Conservation (phyloP, 2,113 vertebrate genomes). For the Eclectus roratus region DNA sequence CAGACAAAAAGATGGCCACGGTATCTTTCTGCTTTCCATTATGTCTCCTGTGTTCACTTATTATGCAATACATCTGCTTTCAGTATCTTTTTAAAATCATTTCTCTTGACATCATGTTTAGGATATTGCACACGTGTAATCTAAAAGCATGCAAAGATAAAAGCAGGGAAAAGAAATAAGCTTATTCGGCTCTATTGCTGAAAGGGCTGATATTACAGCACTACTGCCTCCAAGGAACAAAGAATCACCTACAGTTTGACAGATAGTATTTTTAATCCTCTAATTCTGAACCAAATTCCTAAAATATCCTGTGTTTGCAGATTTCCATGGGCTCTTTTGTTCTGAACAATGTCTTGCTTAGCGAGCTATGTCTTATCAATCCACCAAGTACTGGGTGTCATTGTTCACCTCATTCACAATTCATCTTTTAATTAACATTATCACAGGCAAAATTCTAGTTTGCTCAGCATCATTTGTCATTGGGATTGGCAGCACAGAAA, state of each 20-base stretch:
- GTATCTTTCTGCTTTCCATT: slow-evolving; percentile 11
- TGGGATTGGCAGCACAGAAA: slow-evolving; percentile 50
- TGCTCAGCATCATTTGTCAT: slow-evolving; percentile 55
- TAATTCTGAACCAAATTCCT: slow-evolving; percentile 35
- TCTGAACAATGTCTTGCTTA: slow-evolving; percentile 58
- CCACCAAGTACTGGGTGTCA: slow-evolving; percentile 38
- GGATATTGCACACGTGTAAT: background rate
- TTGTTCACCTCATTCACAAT: slow-evolving; percentile 67
- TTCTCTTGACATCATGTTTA: background rate
- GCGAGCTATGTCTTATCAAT: slow-evolving; percentile 56
- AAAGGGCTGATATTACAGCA: slow-evolving; percentile 1
- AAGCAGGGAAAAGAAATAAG: background rate
- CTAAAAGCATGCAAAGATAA: background rate
- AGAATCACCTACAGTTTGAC: slow-evolving; percentile 34
- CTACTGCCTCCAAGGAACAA: slow-evolving; percentile 15
- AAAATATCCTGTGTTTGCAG: slow-evolving; percentile 61
- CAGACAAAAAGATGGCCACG: background rate
- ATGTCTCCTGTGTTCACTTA: background rate
- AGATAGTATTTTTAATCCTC: slow-evolving; percentile 53
- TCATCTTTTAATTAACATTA: slow-evolving; percentile 69
- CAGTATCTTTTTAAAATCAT: background rate
- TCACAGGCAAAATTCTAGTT: slow-evolving; percentile 62
- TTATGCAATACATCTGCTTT: background rate
- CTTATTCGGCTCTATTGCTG: slow-evolving; percentile 10
- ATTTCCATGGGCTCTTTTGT: slow-evolving; percentile 42